Base-by-base conservation (phyloP, 2,797 vertebrate species). In the Margarornis squamiger region DNA sequence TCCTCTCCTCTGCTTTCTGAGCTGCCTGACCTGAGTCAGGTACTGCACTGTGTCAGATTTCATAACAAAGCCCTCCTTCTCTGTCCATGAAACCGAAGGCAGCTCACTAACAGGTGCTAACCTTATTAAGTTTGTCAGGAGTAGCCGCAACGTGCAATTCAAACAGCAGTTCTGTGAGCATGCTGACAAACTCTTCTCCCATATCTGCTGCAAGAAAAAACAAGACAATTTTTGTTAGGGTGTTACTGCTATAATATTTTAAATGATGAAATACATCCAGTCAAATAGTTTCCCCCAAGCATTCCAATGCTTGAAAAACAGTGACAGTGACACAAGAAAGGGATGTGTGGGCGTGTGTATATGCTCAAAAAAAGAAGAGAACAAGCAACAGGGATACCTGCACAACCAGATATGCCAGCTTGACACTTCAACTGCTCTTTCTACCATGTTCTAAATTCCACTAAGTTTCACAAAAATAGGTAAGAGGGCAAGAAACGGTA, bases 121-220 rank as follows among this genome's bases (percentile, higher is more conserved):
- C 99, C 99, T 99, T 99, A 96, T 99, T 99, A 65, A 99, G 99
- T 96, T 99, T 99, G 97, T 99, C 99, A 67, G 99, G 99, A 4
- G 99, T 99, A 73, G 99, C 99, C 48, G 99, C 99, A 21, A 99
- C 97, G 10, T 99, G 99, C 86, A 99, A 97, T 94, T 99, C 99
- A 97, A 99, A 99, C 39, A 99, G 98, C 92, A 99, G 98, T 96
- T 99, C 99, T 1, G 99, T 99, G 45, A 99, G 98, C 97, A 99
- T 97, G 67, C 98, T 98, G 74, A 99, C 97, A 98, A 99, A 99
- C 97, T 99, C 99, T 95, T 99, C 98, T 29, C 98, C 98, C 36
- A 97, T 98, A 67, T 98, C 97, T 95, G 89, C 96, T 92, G 90
- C 54, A 95, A 97, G 76, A 96, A 73, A 91, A 94, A 93, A 93